Evolutionary conservation across 2,888 invertebrate species (phyloP).

Genomic region (Rotaria socialis): DNA sequence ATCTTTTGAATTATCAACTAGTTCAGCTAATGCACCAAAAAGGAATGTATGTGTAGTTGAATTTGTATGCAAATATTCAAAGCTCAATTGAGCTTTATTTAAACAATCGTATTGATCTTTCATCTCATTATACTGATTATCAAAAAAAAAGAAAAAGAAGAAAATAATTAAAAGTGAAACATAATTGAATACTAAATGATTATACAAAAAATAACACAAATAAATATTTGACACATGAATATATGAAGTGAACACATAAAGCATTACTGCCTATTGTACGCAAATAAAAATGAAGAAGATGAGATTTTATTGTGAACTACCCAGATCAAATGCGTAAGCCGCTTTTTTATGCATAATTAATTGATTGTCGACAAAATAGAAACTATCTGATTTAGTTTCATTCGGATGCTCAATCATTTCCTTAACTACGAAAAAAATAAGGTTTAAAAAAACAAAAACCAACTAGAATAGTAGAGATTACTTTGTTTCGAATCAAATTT

Average conservation of each 20-base stretch:
- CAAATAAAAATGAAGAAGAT: neutral
- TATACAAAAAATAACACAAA: neutral
- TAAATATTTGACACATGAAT: neutral
- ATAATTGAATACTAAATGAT: neutral
- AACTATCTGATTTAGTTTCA: slow-evolving; percentile 94
- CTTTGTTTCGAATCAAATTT: slow-evolving; percentile 77
- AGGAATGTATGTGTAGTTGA: slow-evolving; percentile 60
- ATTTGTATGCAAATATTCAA: slow-evolving; percentile 24
- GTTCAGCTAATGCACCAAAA: slow-evolving; percentile 61
- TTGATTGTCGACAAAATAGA: slow-evolving; percentile 93
- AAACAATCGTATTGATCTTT: neutral
- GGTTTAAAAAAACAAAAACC: no score
- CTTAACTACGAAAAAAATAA: slow-evolving; percentile 64
- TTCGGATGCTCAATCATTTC: slow-evolving; percentile 94
- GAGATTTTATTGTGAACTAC: neutral
- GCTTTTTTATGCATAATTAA: slow-evolving; percentile 99
- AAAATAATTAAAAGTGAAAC: neutral
- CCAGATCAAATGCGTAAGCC: slow-evolving; percentile 80
- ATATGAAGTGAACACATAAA: neutral
- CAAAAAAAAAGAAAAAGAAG: neutral
- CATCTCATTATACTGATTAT: neutral
- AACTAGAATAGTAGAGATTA: slow-evolving; percentile 58
- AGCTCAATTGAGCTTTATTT: slow-evolving; percentile 24
- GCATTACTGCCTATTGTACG: neutral
- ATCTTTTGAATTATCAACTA: slow-evolving; percentile 62